Conservation (phyloP, 2,797 vertebrate genomes). For the Lepilemur ruficaudatus region DNA sequence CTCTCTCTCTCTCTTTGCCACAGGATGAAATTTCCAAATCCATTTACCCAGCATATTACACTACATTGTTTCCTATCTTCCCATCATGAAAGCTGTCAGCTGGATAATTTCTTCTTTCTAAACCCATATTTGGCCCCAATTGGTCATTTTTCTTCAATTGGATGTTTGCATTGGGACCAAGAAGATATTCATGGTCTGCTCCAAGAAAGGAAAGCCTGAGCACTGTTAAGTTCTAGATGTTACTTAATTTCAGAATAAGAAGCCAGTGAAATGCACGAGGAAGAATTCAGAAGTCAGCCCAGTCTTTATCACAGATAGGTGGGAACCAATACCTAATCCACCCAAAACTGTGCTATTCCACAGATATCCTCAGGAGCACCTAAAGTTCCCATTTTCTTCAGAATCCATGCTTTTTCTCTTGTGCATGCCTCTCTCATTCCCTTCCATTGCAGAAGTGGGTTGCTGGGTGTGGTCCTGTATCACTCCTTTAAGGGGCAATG, state of each 20-base stretch:
- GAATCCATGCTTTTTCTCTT: constrained; percentile 8
- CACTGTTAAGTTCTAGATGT: constrained; percentile 76
- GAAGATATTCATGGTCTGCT: neutral
- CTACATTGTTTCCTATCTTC: neutral
- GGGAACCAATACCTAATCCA: constrained; percentile 62
- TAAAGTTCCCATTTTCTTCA: constrained; percentile 31
- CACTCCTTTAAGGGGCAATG: neutral
- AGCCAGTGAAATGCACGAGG: constrained; percentile 63
- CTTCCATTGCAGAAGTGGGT: neutral
- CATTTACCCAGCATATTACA: neutral
- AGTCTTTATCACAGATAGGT: constrained; percentile 66
- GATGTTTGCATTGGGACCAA: constrained; percentile 48
- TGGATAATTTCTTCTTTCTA: constrained; percentile 35
- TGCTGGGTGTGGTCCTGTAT: neutral
- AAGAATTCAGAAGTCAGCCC: constrained; percentile 75
- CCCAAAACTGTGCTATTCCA: constrained; percentile 74
- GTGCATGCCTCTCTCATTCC: neutral
- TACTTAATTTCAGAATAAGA: constrained; percentile 79
- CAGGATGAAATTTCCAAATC: constrained; percentile 16
- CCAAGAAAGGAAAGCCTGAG: neutral
- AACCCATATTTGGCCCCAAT: neutral
- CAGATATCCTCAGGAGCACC: constrained; percentile 67
- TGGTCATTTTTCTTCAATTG: constrained; percentile 23
- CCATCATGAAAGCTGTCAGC: neutral
- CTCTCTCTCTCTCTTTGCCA: neutral